Evolutionary conservation across 2,888 invertebrate genomes (phyloP), one percentile per base, ranked within the genome.

Genomic region (Neoascia interrupta): DNA sequence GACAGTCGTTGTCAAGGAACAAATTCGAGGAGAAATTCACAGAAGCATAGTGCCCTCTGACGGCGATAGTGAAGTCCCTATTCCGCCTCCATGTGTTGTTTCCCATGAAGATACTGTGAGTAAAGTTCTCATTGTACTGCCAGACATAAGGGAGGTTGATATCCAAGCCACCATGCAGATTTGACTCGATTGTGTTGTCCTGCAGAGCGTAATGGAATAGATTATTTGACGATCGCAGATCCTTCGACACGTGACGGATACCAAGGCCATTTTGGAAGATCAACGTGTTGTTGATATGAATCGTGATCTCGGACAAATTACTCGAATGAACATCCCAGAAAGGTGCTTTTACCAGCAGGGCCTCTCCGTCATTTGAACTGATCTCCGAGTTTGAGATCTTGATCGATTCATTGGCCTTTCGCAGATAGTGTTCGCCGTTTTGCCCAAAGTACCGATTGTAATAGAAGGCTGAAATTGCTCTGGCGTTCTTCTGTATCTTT

Each of bases 211-310:
- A 99, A 86, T 98, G 97, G 90, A 97, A 99, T 0, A 99, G 91
- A 89, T 99, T 99, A 85, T 99, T 99, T 0, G 98, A 97, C 80
- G 97, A 95, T 82, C 97, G 92, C 83, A 99, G 92, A 88, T 99
- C 97, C 84, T 97, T 93, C 39, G 97, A 96, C 84, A 96, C 94
- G 83, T 98, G 98, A 61, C 92, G 92, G 79, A 98, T 93, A 10
- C 98, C 97, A 86, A 92, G 92, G 0, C 94, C 95, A 86, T 99
- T 99, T 84, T 96, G 95, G 0, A 93, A 93, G 34, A 99, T 94
- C 69, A 94, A 90, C 53, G 94, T 94, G 82, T 93, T 93, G 83
- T 97, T 97, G 1, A 99, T 91, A 90, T 95, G 95, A 81, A 98
- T 93, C 0, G 95, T 94, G 47, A 98, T 94, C 90, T 97, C 96